Base-by-base conservation (phyloP, 2,113 vertebrate genomes). In the Onychorhynchus coronatus region DNA sequence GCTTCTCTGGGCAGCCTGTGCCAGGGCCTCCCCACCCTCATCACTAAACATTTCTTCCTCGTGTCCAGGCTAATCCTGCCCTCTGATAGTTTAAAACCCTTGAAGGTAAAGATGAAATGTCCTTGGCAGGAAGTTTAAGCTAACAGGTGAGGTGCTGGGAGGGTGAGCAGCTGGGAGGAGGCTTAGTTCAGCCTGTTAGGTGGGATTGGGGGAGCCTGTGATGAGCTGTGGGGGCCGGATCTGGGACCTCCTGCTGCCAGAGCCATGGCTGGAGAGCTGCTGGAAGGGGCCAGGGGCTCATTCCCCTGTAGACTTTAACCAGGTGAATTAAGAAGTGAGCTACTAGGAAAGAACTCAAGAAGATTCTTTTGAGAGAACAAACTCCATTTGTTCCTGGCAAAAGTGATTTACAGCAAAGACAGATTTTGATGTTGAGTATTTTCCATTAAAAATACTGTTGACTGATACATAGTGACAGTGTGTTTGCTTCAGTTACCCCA, bases 241-340 rank as follows among this genome's bases (percentile, higher is more conserved):
- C 28, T 31, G 1, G n/a, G 20, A 39, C 24, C 7, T 68, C 12
- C 5, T 24, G 8, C 24, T 0, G 1, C n/a, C n/a, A 41, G 8
- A 59, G 49, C 49, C 4, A 1, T 11, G 8, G 52, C 39, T 4
- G 12, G 47, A 75, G 75, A 63, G 52, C 50, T 73, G 47, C 11
- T 61, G 62, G 12, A 37, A 21, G 58, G 12, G 22, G 25, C 3
- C 1, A 0, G 3, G 28, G 39, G 20, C 66, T 41, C 28, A 50
- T 63, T 37, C 19, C 8, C 5, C 23, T 66, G 9, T 37, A 7
- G 63, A 15, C 13, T 52, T 44, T 31, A 61, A 71, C 37, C 27
- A 18, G 25, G 22, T 50, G 37, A 41, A 20, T 72, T 47, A 31
- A 67, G 47, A 39, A 52, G 11, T 28, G n/a, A 62, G 19, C 16